Percentiles rank a stretch among this genome's conserved stretches.
Evolutionary conservation across 1,140 invertebrate genomes (phyloP).

Genomic region (Schmidtea mediterranea): DNA sequence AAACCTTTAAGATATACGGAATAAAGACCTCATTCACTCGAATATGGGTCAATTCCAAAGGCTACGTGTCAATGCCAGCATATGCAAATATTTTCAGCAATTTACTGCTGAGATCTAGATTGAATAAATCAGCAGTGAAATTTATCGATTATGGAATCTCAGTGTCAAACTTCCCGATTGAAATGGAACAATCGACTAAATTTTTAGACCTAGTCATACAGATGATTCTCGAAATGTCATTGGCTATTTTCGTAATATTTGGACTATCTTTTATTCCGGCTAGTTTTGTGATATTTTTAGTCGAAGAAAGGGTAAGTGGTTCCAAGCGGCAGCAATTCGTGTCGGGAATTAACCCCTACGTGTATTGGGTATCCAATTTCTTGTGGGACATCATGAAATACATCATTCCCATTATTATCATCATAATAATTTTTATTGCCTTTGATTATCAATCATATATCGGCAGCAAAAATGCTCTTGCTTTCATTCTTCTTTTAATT

Average conservation of each 20-base stretch:
- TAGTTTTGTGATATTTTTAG: conserved; percentile 43
- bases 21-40: too few relatives aligned
- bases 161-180: too few relatives aligned
- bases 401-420: conserved; percentile 29
- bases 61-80: too few relatives aligned
- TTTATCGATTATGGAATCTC: too few relatives aligned
- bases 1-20: too few relatives aligned
- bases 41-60: too few relatives aligned
- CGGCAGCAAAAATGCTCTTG: conserved; percentile 28
- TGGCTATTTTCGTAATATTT: conserved; percentile 35
- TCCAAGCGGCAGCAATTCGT: conserved; percentile 44
- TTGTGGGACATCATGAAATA: conserved; percentile 36
- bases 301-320: conserved; percentile 35
- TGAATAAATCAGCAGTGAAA: too few relatives aligned
- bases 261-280: conserved; percentile 41
- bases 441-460: conserved; percentile 35
- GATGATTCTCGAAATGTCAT: not conserved
- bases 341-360: conserved; percentile 36
- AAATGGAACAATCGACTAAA: too few relatives aligned
- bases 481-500: conserved; percentile 30
- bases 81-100: too few relatives aligned
- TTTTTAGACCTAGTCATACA: too few relatives aligned
- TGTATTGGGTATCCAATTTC: conserved; percentile 31
- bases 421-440: conserved; percentile 32
- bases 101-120: too few relatives aligned